Evolutionary conservation across 2,888 invertebrate genomes (phyloP), one percentile per base, ranked within the genome.

Genomic region (Rotaria sp.): DNA sequence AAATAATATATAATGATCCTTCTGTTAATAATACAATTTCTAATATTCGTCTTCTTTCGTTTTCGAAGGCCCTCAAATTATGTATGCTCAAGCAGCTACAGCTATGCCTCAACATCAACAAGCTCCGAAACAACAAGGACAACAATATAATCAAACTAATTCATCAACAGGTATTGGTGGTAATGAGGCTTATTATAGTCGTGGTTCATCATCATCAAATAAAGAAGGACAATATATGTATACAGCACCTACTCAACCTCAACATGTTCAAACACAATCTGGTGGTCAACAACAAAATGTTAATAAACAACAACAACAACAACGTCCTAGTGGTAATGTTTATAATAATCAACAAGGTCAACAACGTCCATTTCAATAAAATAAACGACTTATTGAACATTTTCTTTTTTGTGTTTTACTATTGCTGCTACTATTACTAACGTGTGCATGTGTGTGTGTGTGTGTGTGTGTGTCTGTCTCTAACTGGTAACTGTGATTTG

Each of bases 401-500:
- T 67, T n/a, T 5, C 30, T 35, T 30, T 35, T 67, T 67, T 35
- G 30, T 67, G 21, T 67, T 67, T 67, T 30, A 67, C 21, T 67
- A 35, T 67, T 35, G 67, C 67, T 67, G 15, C 67, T 67, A 67
- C 21, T 67, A 67, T 67, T 67, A 67, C 67, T 67, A 67, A 67
- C 30, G 35, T 38, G 67, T 50, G 50, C 15, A 35, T 67, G 59
- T 15, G 67, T 35, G 67, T 15, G 59, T 15, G 59, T 59, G 59
- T 30, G 57, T 30, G 67, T 35, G 67, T 67, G 67, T 67, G 67
- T 30, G 67, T 67, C 35, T 38, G 67, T 67, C 18, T 67, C 67
- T 67, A 67, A 67, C 67, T 35, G 35, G 67, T 67, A 67, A 67
- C 67, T 67, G 67, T 67, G 67, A 67, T 67, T 67, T 67, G 67